phyloP scores from a whole-genome alignment of 2,113 vertebrate genomes.

The Callospermophilus lateralis region DNA sequence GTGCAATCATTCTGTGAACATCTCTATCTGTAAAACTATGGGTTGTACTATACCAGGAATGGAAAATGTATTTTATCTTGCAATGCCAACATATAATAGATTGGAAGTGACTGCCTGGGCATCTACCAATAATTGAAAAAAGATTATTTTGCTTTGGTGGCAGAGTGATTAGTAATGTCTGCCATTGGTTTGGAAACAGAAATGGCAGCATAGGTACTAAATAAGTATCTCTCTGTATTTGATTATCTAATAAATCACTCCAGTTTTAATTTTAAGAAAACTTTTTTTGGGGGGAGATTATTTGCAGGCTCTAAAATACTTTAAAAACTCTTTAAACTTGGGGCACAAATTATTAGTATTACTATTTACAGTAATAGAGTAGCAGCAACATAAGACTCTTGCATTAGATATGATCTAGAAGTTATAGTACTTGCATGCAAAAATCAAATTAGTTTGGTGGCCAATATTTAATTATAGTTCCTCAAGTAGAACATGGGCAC shows the following conservation, averaged over 20 bases:
- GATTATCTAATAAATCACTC: background rate
- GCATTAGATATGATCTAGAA: background rate
- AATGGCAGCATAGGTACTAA: background rate
- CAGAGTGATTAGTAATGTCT: background rate
- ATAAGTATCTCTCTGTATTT: background rate
- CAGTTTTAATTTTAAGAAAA: conserved; percentile 23
- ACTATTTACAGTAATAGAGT: background rate
- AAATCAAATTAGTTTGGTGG: conserved; percentile 13
- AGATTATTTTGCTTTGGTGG: background rate
- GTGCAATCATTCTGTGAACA: background rate
- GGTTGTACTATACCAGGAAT: background rate
- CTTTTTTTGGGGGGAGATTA: background rate
- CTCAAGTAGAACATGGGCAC: background rate
- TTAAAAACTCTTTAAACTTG: conserved; percentile 18
- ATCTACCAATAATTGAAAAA: background rate
- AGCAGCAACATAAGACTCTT: background rate
- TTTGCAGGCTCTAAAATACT: background rate
- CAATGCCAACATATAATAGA: background rate
- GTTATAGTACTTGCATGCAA: background rate
- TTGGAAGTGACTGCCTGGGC: background rate
- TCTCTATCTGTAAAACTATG: background rate
- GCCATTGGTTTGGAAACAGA: background rate
- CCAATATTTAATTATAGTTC: conserved; percentile 15
- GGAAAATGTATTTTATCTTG: background rate
- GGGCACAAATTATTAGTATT: background rate